Base-by-base conservation (phyloP, 2,797 vertebrate genomes). In the Halcyon leucocephala region DNA sequence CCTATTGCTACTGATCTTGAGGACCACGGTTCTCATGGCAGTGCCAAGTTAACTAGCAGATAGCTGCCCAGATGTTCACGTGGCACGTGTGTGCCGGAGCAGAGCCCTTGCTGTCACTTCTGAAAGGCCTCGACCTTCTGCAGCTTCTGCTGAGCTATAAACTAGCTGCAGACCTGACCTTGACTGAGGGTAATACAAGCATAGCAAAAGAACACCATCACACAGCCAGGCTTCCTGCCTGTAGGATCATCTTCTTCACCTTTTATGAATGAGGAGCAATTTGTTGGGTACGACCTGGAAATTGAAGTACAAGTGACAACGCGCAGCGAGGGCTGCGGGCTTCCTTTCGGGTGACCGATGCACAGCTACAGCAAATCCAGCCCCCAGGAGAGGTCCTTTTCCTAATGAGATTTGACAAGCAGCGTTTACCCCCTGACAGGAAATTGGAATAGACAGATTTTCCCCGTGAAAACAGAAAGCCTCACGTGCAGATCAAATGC, bases 391-490 rank as follows among this genome's bases (percentile, higher is more conserved):
- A 0, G 1, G 39, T 15, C 80, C 82, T 85, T 37, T 57, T 57
- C 93, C 92, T 96, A 96, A 96, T 4, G 2, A 90, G 67, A 72
- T 80, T 41, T 95, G 96, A 97, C 95, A 97, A 58, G 15, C 35
- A 46, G 69, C 17, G 64, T 95, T 95, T 95, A 86, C 60, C 89
- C 95, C 46, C 26, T 20, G 57, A 82, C 73, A 66, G 86, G 77
- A 82, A 96, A 94, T 86, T 37, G 84, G 39, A 94, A 70, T 1
- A 48, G 89, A 74, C 80, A 94, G 87, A 89, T 82, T 92, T 90
- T 88, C 49, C 83, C 64, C 6, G 5, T 41, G 79, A 78, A 94
- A 94, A 79, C 82, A 90, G 57, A 89, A 95, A 82, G 92, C 61
- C 57, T 82, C 90, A 69, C 10, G 2, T 83, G 91, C 69, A 42